Base-by-base conservation (phyloP, 2,797 vertebrate genomes). In the Chiroxiphia lanceolata region DNA sequence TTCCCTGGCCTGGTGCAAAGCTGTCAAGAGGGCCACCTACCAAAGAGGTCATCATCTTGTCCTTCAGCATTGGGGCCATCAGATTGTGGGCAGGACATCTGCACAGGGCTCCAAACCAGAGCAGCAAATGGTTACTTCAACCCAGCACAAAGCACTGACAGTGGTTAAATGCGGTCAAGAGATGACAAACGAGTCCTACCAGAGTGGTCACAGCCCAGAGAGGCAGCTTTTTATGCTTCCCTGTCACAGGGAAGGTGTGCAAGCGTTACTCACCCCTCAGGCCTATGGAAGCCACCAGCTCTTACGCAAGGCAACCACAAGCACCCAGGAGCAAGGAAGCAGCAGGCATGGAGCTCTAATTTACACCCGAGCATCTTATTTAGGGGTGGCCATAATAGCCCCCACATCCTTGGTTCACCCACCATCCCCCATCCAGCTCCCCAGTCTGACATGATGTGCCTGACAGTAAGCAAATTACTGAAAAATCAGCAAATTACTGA, bases 131-230 rank as follows among this genome's bases (percentile, higher is more conserved):
- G 15, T 68, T 61, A 31, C 38, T 72, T 57, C 67, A 75, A n/a
- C n/a, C 50, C 0, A 0, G 10, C 2, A 3, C 65, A 74, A 67
- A 67, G 31, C 57, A 54, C 13, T 83, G 72, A 36, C 29, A 51
- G 22, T 33, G 40, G 64, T 83, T 87, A 77, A 85, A 90, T 1
- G 1, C 71, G 38, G 53, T 88, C 57, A 48, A 11, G 69, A 83
- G 86, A 54, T 60, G 93, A 86, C 57, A 93, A 96, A 93, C 79
- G 0, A 91, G 95, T 93, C 83, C 80, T 86, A 33, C 90, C 69
- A 86, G 93, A 80, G 89, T 16, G 23, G 56, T 61, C 59, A 51
- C 36, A 64, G 79, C 33, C 59, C 77, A 79, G 61, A 87, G 56
- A 89, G 21, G 64, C 56, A 87, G 56, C 84, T 85, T 84, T 84